Evolutionary conservation across 2,888 invertebrate genomes (phyloP), one percentile per base, ranked within the genome.

Genomic region (Ectemnius cavifrons): DNA sequence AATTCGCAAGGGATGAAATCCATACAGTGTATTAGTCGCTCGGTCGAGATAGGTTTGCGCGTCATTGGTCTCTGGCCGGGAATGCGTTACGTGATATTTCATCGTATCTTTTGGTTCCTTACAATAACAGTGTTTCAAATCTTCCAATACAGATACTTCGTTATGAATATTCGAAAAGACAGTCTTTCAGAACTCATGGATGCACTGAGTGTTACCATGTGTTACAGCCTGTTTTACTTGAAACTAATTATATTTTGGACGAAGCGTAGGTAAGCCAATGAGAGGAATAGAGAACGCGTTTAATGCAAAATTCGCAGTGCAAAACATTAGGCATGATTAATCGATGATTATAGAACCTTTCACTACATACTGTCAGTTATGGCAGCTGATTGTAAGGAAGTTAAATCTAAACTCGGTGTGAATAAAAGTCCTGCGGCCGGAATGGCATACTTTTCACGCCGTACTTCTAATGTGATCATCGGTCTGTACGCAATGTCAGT

Each of bases 101-200:
- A 69, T 18, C 68, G 63, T 56, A 11, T 73, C 5, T 52, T n/a
- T 20, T 75, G 68, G 66, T 13, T 71, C 37, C 16, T 18, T 5
- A 14, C 20, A 6, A 58, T 75, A 52, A 0, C 1, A 6, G 0
- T 60, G 4, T 28, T 78, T 11, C 79, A 78, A 27, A 47, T 1
- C 28, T 81, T 64, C 65, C 73, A 78, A 45, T 80, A 78, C 57
- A 47, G 28, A 0, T 73, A 78, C 20, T 11, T 81, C 11, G 23
- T 81, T 8, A 14, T 45, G 8, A 68, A 66, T n/a, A 73, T 60
- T 0, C 6, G 20, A 13, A 49, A 56, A 13, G 28, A 45, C 0
- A 57, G 45, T 23, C 49, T 81, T 6, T 27, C 59, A 2, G n/a
- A 59, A 0, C 16, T 66, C 14, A 62, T 72, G 18, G 79, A 81